These are phyloP conservation scores for Netelia melanura DNA, from an alignment of 2,888 invertebrate species.

Conservation along the genomic window DNA sequence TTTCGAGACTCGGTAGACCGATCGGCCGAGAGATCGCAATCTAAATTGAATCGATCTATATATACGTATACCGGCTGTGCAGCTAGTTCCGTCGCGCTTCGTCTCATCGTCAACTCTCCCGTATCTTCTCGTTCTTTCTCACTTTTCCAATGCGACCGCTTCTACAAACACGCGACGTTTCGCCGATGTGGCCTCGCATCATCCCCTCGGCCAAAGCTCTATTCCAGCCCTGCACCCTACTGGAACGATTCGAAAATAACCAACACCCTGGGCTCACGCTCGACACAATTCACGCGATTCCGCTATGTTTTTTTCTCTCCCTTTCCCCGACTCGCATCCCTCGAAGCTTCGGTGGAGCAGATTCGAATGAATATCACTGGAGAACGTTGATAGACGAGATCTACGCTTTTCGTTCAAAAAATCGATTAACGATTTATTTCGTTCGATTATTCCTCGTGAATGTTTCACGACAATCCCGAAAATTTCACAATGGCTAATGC, in stretches of 20 bases:
- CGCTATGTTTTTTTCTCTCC: conserved; percentile 33
- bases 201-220: conserved; percentile 10
- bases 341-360: conserved; percentile 66
- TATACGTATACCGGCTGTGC: conserved; percentile 19
- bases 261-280: conserved; percentile 4
- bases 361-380: conserved; percentile 74
- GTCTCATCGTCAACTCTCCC: conserved; percentile 50
- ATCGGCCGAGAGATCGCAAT: conserved; percentile 77
- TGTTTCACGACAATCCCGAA: not conserved
- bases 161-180: conserved; percentile 73
- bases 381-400: conserved; percentile 68
- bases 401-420: not conserved
- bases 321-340: not conserved
- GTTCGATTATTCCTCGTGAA: conserved; percentile 23
- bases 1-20: conserved; percentile 62
- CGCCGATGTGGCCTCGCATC: conserved; percentile 38
- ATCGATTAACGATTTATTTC: conserved; percentile 38
- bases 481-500: too few species aligned
- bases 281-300: not conserved
- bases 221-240: not conserved
- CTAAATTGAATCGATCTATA: conserved; percentile 80
- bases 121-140: conserved; percentile 73
- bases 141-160: conserved; percentile 63
- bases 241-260: conserved; percentile 35
- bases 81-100: conserved; percentile 36